Base-by-base conservation (phyloP, 1,140 invertebrate genomes). In the Orius insidiosus region DNA sequence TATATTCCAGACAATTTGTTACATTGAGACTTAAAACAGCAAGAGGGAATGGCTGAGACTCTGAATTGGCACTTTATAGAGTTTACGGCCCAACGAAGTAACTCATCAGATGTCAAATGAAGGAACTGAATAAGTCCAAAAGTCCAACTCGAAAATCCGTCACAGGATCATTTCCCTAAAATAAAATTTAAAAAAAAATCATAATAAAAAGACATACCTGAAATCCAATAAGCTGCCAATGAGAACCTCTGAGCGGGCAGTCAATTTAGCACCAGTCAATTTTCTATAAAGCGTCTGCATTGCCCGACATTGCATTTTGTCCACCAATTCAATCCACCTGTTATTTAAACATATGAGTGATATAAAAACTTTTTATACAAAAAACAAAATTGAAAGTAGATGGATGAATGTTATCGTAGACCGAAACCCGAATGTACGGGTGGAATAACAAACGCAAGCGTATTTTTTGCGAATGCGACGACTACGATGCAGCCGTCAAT, bases 171-270 rank as follows among this genome's bases (percentile, higher is more conserved):
- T 54, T 62, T n/a, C 70, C 70, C 60, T 64, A 48, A 35, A 47
- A 42, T 4, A 49, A 35, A 46, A 7, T 19, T 15, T 46, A 45
- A 47, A 18, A 45, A 40, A 39, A n/a, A n/a, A n/a, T n/a, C n/a
- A n/a, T n/a, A n/a, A n/a, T n/a, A n/a, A n/a, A n/a, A n/a, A n/a
- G n/a, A n/a, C n/a, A 24, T 51, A 62, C 71, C 65, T 74, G 71
- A 56, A 74, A 74, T 11, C 71, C 71, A 49, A 74, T 67, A 39
- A 64, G 58, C 52, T 72, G 69, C 71, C 71, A 74, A 52, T 74
- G 71, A 46, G 55, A 56, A 5, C 71, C 71, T 58, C 60, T 67
- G 14, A 66, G 55, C 15, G 62, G 60, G 56, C 66, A 69, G 51
- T 68, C 63, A 19, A 50, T 18, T 57, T 57, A 7, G 63, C 61